Conservation (phyloP, 2,797 vertebrate species). For the Carapus acus region DNA sequence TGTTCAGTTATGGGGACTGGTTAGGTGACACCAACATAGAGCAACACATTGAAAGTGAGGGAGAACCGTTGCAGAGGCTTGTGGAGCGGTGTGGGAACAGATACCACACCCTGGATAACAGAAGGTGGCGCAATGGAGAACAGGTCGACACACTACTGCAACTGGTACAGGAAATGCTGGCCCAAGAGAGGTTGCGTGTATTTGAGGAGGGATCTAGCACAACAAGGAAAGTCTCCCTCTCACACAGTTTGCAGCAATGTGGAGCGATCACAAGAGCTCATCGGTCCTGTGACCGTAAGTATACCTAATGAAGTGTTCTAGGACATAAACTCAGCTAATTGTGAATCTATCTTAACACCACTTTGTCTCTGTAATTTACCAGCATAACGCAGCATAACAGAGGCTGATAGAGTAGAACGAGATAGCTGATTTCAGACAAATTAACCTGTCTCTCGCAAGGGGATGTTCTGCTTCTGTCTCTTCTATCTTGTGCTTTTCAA, state of each 20-base stretch:
- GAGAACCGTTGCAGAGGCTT: slow-evolving; percentile 49
- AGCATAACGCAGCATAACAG: not conserved
- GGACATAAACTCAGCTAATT: too few species aligned
- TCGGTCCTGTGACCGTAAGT: slow-evolving; percentile 42
- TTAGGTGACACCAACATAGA: slow-evolving; percentile 58
- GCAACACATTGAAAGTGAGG: slow-evolving; percentile 63
- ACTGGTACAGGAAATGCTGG: slow-evolving; percentile 57
- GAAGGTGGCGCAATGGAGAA: slow-evolving; percentile 19
- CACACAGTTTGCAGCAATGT: not conserved
- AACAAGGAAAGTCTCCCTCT: slow-evolving; percentile 12
- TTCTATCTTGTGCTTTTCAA: slow-evolving; percentile 12
- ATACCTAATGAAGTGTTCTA: not conserved
- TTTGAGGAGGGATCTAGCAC: slow-evolving; percentile 19
- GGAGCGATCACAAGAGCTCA: slow-evolving; percentile 7
- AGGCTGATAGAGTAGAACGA: not conserved
- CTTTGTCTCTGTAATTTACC: not conserved
- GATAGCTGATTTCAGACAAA: too few species aligned
- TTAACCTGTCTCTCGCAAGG: too few species aligned
- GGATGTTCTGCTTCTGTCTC: too few species aligned
- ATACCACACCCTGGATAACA: slow-evolving; percentile 68
- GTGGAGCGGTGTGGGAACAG: slow-evolving; percentile 63
- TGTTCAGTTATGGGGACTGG: slow-evolving; percentile 69
- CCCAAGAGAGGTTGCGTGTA: slow-evolving; percentile 20
- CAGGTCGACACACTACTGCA: slow-evolving; percentile 59
- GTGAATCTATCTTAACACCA: too few species aligned